Evolutionary conservation across 2,888 invertebrate genomes (phyloP).

Genomic region (Pyrgus malvae): DNA sequence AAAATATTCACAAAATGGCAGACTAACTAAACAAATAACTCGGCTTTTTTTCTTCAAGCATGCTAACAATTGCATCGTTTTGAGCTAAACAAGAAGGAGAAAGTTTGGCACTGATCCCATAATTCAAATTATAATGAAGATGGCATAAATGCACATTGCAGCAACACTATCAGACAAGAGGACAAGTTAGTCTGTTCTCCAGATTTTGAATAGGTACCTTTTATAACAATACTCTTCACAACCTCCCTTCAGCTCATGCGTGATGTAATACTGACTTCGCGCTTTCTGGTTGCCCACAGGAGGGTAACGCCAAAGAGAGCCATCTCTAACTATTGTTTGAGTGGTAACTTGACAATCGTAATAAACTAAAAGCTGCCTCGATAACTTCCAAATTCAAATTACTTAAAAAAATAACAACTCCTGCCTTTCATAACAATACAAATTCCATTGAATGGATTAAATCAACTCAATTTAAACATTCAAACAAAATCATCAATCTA

Average conservation of each 20-base stretch:
- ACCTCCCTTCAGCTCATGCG: slow-evolving; percentile 75
- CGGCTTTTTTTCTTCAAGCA: slow-evolving; percentile 77
- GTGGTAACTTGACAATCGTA: slow-evolving; percentile 76
- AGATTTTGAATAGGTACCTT: slow-evolving; percentile 81
- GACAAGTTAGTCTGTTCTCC: slow-evolving; percentile 76
- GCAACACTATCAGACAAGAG: slow-evolving; percentile 66
- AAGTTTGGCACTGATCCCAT: slow-evolving; percentile 81
- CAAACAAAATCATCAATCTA: slow-evolving; percentile 74
- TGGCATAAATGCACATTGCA: slow-evolving; percentile 80
- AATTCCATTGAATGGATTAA: slow-evolving; percentile 79
- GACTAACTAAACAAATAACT: slow-evolving; percentile 81
- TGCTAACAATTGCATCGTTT: slow-evolving; percentile 81
- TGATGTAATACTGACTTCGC: slow-evolving; percentile 68
- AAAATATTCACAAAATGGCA: slow-evolving; percentile 83
- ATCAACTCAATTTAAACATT: slow-evolving; percentile 79
- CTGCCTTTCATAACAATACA: slow-evolving; percentile 77
- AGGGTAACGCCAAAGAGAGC: slow-evolving; percentile 75
- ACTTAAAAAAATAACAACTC: slow-evolving; percentile 78
- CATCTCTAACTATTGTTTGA: slow-evolving; percentile 72
- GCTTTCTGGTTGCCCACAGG: slow-evolving; percentile 25
- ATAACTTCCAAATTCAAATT: slow-evolving; percentile 68
- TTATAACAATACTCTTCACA: slow-evolving; percentile 78
- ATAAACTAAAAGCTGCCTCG: slow-evolving; percentile 76
- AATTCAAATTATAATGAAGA: slow-evolving; percentile 74
- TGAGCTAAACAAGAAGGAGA: slow-evolving; percentile 79